Evolutionary conservation across 2,888 invertebrate species (phyloP), one percentile per base, ranked within the genome.

Genomic region (Holacanthella duospinosa): DNA sequence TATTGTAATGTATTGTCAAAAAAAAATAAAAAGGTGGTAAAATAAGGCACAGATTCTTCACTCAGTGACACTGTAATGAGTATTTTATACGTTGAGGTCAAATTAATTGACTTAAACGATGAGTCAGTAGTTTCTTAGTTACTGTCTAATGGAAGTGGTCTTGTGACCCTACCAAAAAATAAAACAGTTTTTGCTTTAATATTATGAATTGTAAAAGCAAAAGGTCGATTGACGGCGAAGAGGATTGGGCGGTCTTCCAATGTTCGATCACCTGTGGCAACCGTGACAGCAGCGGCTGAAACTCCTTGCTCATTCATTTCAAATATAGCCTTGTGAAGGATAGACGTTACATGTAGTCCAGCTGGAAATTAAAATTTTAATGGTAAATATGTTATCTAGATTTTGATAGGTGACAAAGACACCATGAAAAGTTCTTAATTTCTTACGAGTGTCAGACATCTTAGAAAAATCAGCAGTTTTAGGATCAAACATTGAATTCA

Each of bases 191-290:
- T 82, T 2, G 85, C 83, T 28, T 78, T 78, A 68, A 85, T 83
- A 74, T 87, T 84, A 68, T 85, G 80, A 67, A 89, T 86, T 74
- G 87, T 85, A 75, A 88, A 86, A 64, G 85, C 78, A 76, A 88
- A 89, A 0, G 89, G 89, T 29, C 85, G 81, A 73, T 87, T 83
- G 0, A 83, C 85, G 65, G 81, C 79, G 67, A 82, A 79, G 1
- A 76, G 55, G 28, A 68, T 64, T 12, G 69, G 69, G 43, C 48
- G 21, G 12, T 65, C 66, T 1, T 66, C 73, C 28, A 73, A 55
- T 24, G 57, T 69, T 56, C 70, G 44, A 59, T 73, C 71, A 2
- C 66, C 79, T 0, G 86, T 85, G 0, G 83, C 84, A 0, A 88
- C 86, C 0, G 85, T 84, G 0, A 86, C 88, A 74, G 84, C 85